Conservation (phyloP, 2,797 vertebrate genomes). For the Iguana delicatissima region DNA sequence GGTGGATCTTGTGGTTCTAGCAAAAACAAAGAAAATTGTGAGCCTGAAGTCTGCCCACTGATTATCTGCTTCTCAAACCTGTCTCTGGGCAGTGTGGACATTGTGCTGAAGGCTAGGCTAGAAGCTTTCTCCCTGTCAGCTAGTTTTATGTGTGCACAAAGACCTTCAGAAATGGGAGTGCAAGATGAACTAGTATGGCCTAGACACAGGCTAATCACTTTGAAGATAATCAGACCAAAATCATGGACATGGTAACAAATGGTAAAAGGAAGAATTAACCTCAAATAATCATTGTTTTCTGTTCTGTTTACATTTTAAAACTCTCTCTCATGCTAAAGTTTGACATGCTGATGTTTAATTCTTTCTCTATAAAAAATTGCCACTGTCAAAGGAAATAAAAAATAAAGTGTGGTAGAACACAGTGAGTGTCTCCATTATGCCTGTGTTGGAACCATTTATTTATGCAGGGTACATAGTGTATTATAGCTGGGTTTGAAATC, state of each 20-base stretch:
- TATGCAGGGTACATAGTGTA: background rate
- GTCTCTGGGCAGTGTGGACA: background rate
- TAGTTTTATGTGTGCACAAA: background rate
- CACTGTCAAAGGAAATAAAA: background rate
- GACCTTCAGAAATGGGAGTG: background rate
- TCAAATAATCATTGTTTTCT: background rate
- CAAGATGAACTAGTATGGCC: background rate
- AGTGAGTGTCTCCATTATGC: background rate
- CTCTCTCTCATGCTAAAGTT: background rate
- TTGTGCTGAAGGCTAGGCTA: too few species aligned
- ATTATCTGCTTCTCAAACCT: background rate
- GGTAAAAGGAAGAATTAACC: background rate
- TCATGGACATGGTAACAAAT: background rate
- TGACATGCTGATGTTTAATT: background rate
- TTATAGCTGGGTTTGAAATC: background rate
- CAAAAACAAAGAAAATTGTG: background rate
- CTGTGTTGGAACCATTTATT: background rate
- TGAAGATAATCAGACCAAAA: background rate
- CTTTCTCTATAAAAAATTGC: background rate
- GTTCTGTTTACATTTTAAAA: background rate
- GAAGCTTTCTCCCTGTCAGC: background rate
- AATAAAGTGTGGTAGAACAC: background rate
- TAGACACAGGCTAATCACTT: background rate
- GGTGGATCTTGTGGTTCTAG: background rate
- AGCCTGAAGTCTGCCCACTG: background rate